phyloP scores from a whole-genome alignment of 2,888 invertebrate species.

The Aromia moschata region DNA sequence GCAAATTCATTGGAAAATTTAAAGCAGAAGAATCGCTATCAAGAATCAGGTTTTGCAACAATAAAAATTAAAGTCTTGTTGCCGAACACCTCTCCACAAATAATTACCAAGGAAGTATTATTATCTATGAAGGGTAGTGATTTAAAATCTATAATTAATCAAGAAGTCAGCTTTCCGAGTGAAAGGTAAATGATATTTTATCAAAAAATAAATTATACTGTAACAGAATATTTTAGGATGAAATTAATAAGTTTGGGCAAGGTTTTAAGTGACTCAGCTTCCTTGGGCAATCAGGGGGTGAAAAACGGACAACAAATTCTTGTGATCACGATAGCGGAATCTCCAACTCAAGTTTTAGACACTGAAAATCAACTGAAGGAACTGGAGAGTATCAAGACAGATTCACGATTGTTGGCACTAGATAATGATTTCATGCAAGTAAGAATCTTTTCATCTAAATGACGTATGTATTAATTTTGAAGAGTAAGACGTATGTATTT shows the following conservation, averaged over 20 bases:
- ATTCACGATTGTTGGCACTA: constrained; percentile 61
- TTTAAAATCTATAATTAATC: constrained; percentile 67
- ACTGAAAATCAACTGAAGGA: constrained; percentile 56
- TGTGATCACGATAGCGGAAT: constrained; percentile 66
- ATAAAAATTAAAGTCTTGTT: constrained; percentile 73
- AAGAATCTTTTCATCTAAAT: too few species aligned
- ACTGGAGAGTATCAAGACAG: constrained; percentile 59
- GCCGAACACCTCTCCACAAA: constrained; percentile 64
- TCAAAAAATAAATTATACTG: constrained; percentile 8
- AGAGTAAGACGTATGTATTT: too few species aligned
- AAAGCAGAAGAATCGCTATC: constrained; percentile 74
- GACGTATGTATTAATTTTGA: too few species aligned
- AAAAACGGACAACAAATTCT: constrained; percentile 76
- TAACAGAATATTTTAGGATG: constrained; percentile 60
- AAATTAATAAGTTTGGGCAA: constrained; percentile 76
- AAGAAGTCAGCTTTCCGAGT: constrained; percentile 61
- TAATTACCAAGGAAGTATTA: constrained; percentile 67
- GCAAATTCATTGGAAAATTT: constrained; percentile 76
- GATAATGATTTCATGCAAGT: constrained; percentile 71
- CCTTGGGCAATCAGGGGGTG: constrained; percentile 69
- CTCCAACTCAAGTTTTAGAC: constrained; percentile 56
- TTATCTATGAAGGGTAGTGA: constrained; percentile 67
- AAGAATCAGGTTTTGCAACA: constrained; percentile 77
- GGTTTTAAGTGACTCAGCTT: constrained; percentile 67
- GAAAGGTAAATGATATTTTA: constrained; percentile 59